Base-by-base conservation (phyloP, 1,140 invertebrate species). In the Pemphigus obesinymphae region DNA sequence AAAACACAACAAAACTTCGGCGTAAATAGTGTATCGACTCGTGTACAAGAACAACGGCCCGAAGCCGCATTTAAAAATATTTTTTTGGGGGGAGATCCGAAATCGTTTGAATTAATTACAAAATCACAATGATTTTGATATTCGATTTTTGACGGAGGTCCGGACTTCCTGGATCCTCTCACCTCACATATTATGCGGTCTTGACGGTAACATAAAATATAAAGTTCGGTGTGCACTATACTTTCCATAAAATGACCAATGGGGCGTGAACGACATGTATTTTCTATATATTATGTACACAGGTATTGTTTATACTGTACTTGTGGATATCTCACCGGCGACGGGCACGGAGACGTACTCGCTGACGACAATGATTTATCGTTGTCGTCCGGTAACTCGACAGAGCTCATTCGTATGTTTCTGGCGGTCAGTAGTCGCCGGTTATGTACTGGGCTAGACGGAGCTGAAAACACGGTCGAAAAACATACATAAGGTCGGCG, bases 321-420 rank as follows among this genome's bases (percentile, higher is more conserved):
- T 78, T 78, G 75, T 78, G 75, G 37, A 78, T 61, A 37, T 85
- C 88, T 89, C 83, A 91, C 90, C 82, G 95, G 96, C 82, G 95
- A 97, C 10, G 95, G 95, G 87, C 95, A 97, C 3, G 95, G 96
- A 63, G 95, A 96, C 34, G 94, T 95, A 85, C 94, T 95, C 40
- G 95, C 95, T 20, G 95, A 96, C 61, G 94, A 96, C 45, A 95
- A 91, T 20, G 94, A 96, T 85, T 96, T 95, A 84, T 96, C 95
- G 84, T 95, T 95, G 76, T 96, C 95, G 85, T 97, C 95, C 6
- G 95, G 95, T 17, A 97, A 87, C 85, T 97, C 96, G 81, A 97
- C 94, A 73, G 95, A 96, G 85, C 93, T 95, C 92, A 96, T 96
- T 72, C 95, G 89, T 84, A 96, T 94, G 82, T 93, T 92, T 26